phyloP scores from a whole-genome alignment of 2,113 vertebrate species.

The Hippolais icterina region DNA sequence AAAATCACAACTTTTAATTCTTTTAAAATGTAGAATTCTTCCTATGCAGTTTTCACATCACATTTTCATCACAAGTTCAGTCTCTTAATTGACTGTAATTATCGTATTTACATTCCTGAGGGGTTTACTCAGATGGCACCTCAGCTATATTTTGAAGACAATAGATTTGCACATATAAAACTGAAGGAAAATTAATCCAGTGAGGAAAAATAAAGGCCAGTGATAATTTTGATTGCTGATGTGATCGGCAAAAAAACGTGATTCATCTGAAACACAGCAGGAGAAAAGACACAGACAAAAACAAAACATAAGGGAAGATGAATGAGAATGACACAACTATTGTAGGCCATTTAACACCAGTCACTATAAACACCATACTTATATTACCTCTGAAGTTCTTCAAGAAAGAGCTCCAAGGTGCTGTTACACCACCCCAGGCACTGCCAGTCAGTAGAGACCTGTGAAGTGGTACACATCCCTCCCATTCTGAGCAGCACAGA shows the following conservation, averaged over 20 bases:
- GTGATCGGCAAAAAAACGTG: rapidly evolving
- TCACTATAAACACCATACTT: not conserved
- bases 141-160: not conserved
- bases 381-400: not conserved
- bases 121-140: not conserved
- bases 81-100: not conserved
- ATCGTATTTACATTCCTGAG: not conserved
- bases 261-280: not conserved
- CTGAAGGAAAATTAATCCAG: not conserved
- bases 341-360: not conserved
- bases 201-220: not conserved
- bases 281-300: not conserved
- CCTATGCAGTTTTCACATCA: not conserved
- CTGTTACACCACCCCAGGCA: rapidly evolving
- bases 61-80: not conserved
- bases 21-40: not conserved
- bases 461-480: not conserved
- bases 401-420: not conserved
- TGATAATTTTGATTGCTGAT: not conserved
- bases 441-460: not conserved
- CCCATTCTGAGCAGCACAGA: not conserved
- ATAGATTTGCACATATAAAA: not conserved
- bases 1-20: not conserved
- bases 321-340: not conserved
- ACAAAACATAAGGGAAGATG: not conserved